Base-by-base conservation (phyloP, 2,113 vertebrate species). In the Clarias macrocephalus region DNA sequence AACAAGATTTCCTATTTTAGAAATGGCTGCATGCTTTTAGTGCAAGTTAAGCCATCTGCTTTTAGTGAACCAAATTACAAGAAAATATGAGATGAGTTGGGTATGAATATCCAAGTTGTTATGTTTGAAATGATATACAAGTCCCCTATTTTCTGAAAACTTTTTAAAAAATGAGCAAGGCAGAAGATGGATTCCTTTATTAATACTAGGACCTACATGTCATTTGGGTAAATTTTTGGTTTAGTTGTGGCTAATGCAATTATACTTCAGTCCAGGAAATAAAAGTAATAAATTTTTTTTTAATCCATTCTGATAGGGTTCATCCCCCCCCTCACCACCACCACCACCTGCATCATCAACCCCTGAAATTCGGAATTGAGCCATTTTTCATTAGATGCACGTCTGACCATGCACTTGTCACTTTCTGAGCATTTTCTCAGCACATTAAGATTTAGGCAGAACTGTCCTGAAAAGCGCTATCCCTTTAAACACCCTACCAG, bases 321-420 rank as follows among this genome's bases (percentile, higher is more conserved):
- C 37, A 28, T 10, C 54, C n/a, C 28, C 28, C 28, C 23, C 30
- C 13, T n/a, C n/a, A n/a, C n/a, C n/a, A n/a, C n/a, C n/a, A n/a
- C n/a, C n/a, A n/a, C n/a, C n/a, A n/a, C n/a, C 37, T 25, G 8
- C 12, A 11, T 76, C 15, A 15, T 52, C 42, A 75, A 75, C 48
- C 42, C n/a, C 72, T 84, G 54, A 80, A 87, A 75, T 86, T 54
- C 37, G 11, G 19, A 66, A 62, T 33, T 80, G 66, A 57, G 75
- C 12, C 48, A n/a, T 42, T 75, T 76, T 87, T 63, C 15, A 65
- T 83, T 66, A 82, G 28, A 75, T 6, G 25, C 11, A 16, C 68
- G 16, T 54, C 57, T 75, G 68, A 87, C 37, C 23, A 62, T 77
- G 86, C 86, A 87, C 86, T 73, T 76, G 86, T 87, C 80, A 87